Base-by-base conservation (phyloP, 2,113 vertebrate genomes). In the Carassius gibelio region DNA sequence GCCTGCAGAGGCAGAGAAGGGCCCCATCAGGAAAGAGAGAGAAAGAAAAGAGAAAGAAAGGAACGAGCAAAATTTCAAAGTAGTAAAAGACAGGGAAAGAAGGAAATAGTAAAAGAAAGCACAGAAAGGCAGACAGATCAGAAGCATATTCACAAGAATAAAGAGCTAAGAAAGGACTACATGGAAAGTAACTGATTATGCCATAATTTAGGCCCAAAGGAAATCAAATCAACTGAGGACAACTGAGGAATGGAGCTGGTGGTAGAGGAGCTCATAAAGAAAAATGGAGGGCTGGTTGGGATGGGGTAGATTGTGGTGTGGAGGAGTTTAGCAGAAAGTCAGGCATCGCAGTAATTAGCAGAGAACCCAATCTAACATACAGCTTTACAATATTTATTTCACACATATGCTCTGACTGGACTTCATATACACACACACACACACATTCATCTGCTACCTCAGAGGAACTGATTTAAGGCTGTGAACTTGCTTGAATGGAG, bases 1-100 rank as follows among this genome's bases (percentile, higher is more conserved):
- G 97, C 97, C 98, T 99, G 97, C 93, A 96, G 96, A 97, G 96
- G 96, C 94, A 97, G 93, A 97, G 95, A 96, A 94, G 94, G 94
- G 95, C 93, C 93, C 92, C 95, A 93, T 96, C 94, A 96, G 96
- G 94, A 96, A 90, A 94, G 93, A 92, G 92, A 93, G 89, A 93
- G 90, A 93, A 17, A n/a, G 64, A n/a, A 19, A 45, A 45, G 7
- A 45, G 14, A 62, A 7, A 36, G 48, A 75, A 50, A 50, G 78
- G 50, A 36, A 36, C 45, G 14, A 38, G 55, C 38, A 50, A 50
- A 75, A 23, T 45, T 75, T 45, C 7, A 50, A 71, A 23, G 23
- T 74, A 23, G 68, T 21, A 68, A 68, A 50, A 68, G 64, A 30
- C 64, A 15, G 4, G 9, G 59, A 66, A 66, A 66, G 13, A 68